Evolutionary conservation across 2,113 vertebrate genomes (phyloP).

Genomic region (Cyprinodon variegatus): DNA sequence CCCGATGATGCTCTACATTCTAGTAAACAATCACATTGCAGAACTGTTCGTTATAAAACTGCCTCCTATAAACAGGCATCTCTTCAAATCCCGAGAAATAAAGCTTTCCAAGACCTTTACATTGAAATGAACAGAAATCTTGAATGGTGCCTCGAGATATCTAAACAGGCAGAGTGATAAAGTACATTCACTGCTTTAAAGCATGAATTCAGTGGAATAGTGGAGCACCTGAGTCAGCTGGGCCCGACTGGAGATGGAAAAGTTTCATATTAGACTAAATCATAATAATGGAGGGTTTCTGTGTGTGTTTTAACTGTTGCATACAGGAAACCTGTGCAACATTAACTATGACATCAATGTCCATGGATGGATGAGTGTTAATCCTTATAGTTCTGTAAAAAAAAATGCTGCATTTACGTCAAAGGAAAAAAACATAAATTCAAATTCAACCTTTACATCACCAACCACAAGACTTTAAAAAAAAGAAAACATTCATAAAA

Average conservation of each 20-base stretch:
- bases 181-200: slow-evolving; percentile 57
- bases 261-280: slow-evolving; percentile 44
- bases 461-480: slow-evolving; percentile 51
- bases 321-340: slow-evolving; percentile 15
- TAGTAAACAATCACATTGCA: slow-evolving; percentile 30
- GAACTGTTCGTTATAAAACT: slow-evolving; percentile 29
- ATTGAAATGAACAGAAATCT: slow-evolving; percentile 30
- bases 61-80: slow-evolving; percentile 34
- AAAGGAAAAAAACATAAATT: slow-evolving; percentile 60
- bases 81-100: slow-evolving; percentile 24
- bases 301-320: slow-evolving; percentile 39
- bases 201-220: slow-evolving; percentile 47
- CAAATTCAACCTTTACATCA: slow-evolving; percentile 60
- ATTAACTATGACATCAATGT: not conserved
- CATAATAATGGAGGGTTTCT: not conserved
- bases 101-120: slow-evolving; percentile 21
- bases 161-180: slow-evolving; percentile 19
- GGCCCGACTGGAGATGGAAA: slow-evolving; percentile 38
- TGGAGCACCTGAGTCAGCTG: slow-evolving; percentile 70
- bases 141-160: slow-evolving; percentile 13
- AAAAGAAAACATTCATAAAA: slow-evolving; percentile 47
- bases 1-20: slow-evolving; percentile 51
- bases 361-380: not conserved
- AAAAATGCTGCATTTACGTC: slow-evolving; percentile 67
- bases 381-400: slow-evolving; percentile 30